Base-by-base conservation (phyloP, 2,797 vertebrate species). In the Etheostoma perlongum region DNA sequence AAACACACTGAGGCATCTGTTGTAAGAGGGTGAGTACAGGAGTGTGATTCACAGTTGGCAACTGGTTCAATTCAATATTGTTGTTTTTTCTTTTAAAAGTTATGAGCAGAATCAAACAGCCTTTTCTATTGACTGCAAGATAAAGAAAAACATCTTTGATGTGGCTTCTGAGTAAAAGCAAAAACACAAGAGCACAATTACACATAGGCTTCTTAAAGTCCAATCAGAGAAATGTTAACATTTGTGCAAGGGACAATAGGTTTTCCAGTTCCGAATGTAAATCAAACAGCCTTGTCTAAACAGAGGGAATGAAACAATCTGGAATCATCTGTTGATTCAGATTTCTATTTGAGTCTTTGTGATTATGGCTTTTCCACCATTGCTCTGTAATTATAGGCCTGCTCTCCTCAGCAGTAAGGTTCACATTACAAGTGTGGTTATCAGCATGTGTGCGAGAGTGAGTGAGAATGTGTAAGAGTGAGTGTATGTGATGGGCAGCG, bases 271-370 rank as follows among this genome's bases (percentile, higher is more conserved):
- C 59, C 33, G 16, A 74, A 76, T 14, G 78, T 87, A 89, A 90
- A 90, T 86, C 85, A 79, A 80, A 85, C 79, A 57, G 46, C 66
- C 74, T 76, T 72, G 78, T 87, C 79, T 93, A 94, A 90, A 92
- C 85, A 91, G 76, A 71, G 63, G 63, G 65, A 81, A 53, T 52
- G 74, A 88, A 90, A 90, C 89, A 88, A 93, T 92, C 87, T 90
- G 85, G 78, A 91, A 82, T 93, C 91, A 92, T 92, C 89, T 91
- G 92, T 92, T 92, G 91, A 91, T 93, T 90, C 85, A 86, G 84
- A 90, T 88, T 91, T 93, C 92, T 94, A 93, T 93, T 93, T 93
- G 91, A 88, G 92, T 93, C 93, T 91, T 91, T 93, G 90, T 93
- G 89, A 93, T 93, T 93, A 93, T 93, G 90, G 90, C 89, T 84